Evolutionary conservation across 53 echinoderm and acorn worm species (phyloP), one percentile per base, ranked within the genome.

Genomic region (Holothuria scabra): DNA sequence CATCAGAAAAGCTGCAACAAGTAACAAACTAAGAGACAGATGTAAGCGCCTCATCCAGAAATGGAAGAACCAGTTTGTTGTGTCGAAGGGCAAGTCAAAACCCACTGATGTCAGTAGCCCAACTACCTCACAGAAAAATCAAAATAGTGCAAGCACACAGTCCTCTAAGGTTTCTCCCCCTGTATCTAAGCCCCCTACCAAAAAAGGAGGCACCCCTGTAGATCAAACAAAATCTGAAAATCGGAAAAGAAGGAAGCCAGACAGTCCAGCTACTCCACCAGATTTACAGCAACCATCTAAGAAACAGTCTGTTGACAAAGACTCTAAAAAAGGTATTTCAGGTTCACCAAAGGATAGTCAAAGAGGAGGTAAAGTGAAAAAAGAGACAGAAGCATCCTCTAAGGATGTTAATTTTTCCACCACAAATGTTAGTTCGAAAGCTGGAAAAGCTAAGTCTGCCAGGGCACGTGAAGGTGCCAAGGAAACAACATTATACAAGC

Each of bases 51-150:
- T 99, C 63, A 89, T 99, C 44, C 88, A 88, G 33, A 86, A 86
- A 52, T 99, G 99, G 99, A 84, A 93, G 61, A 93, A 95, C 31
- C 93, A 93, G 86, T 93, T 95, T 92, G 89, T 95, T 52, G 83
- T 79, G 20, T 63, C 80, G 66, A 61, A 44, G 13, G 16, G 52
- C 57, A 83, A 68, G 87, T 63, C 63, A 62, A 88, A 76, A 72
- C 91, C 22, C 41, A 28, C 63, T 12, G 82, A 61, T 1, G 64
- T 33, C 26, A 78, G 89, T 79, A 90, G 71, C 65, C 85, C 62
- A 22, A 28, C 82, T 23, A 76, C 75, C 68, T 63, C 86, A 76
- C 76, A 76, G 61, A 28, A 22, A 76, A 75, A 62, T 49, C 76
- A 75, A 60, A 85, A 76, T 62, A 76, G 64, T 62, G 63, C 64